Percentiles rank a stretch among this genome's conserved stretches.
These are phyloP conservation scores for Eumacrocentrus americanus DNA, from an alignment of 2,888 invertebrate genomes.

Conservation along the genomic window DNA sequence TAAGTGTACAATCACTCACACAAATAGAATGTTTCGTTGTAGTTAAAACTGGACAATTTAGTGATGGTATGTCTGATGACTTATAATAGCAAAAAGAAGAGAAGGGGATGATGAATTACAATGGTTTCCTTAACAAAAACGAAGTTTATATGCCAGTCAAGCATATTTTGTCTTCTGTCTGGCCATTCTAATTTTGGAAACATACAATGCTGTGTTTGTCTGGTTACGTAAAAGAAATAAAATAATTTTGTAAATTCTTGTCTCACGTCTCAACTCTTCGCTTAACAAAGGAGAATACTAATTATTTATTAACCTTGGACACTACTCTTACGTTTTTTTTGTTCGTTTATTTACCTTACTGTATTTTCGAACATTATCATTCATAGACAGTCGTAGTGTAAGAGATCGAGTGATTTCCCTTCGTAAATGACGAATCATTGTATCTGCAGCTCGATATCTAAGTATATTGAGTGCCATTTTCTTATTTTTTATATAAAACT, in stretches of 20 bases:
- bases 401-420: conserved; percentile 36
- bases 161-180: too few species aligned
- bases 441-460: conserved; percentile 30
- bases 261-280: background rate
- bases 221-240: background rate
- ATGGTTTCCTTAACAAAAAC: too few species aligned
- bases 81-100: too few species aligned
- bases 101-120: background rate
- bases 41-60: too few species aligned
- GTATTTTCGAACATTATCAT: conserved; percentile 37
- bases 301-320: too few species aligned
- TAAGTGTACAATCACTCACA: too few species aligned
- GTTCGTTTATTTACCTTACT: conserved; percentile 39
- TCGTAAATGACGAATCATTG: conserved; percentile 38
- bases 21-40: too few species aligned
- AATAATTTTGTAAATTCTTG: background rate
- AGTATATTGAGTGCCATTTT: conserved; percentile 45
- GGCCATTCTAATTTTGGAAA: background rate
- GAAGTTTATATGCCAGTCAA: too few species aligned
- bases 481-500: background rate
- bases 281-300: background rate
- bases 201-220: too few species aligned
- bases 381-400: conserved; percentile 36
- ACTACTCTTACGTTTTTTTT: too few species aligned
- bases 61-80: too few species aligned